A percentile compares a stretch with the other conserved stretches of the same genome.
phyloP scores from a whole-genome alignment of 2,797 vertebrate genomes.

The Pipistrellus pipistrellus region DNA sequence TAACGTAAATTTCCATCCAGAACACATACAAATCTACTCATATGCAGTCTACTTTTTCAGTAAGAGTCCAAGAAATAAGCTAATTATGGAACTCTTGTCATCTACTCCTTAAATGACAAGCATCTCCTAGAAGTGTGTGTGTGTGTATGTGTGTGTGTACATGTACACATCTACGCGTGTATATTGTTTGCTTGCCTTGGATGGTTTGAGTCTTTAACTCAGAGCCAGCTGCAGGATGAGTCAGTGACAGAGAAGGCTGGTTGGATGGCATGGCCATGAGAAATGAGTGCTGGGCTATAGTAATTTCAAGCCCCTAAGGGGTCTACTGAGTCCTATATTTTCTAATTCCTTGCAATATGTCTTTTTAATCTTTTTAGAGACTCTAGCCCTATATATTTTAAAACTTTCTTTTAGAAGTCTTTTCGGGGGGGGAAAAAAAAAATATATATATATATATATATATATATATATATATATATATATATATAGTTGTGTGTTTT shows the following conservation, averaged over 20 bases:
- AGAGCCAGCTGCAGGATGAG: neutral
- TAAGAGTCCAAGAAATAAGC: constrained; percentile 27
- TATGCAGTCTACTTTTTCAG: neutral
- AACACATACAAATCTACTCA: neutral
- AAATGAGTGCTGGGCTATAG: neutral
- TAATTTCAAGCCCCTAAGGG: neutral
- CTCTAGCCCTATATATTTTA: constrained; percentile 31
- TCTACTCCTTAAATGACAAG: neutral
- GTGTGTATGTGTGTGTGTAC: neutral
- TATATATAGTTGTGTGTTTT: too few relatives aligned
- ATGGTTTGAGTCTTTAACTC: neutral
- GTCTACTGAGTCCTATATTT: constrained; percentile 1
- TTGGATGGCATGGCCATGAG: neutral
- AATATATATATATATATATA: too few relatives aligned
- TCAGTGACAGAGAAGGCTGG: neutral
- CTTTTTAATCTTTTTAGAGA: constrained; percentile 58
- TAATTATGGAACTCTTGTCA: neutral
- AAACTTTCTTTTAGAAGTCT: constrained; percentile 1
- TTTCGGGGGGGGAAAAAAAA: too few relatives aligned
- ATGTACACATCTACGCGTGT: neutral
- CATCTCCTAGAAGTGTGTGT: neutral
- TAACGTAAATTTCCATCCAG: neutral
- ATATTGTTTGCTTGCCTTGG: neutral
- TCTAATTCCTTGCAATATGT: constrained; percentile 28
- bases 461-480: too few relatives aligned